A percentile compares a stretch with the other conserved stretches of the same genome.
Conservation (phyloP, 1,140 invertebrate genomes). For the Sitophilus oryzae region DNA sequence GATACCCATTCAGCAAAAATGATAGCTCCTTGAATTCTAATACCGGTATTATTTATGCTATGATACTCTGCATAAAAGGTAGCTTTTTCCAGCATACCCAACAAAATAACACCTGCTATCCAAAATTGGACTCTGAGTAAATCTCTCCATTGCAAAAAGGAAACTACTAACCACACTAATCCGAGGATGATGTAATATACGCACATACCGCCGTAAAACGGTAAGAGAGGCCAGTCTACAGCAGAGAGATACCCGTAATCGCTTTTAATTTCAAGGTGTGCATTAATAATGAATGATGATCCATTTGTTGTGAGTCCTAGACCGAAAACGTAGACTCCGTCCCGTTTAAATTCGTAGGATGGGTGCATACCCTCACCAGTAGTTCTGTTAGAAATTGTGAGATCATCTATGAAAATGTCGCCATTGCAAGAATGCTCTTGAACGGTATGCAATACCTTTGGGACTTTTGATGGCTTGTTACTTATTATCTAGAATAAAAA, state of each 20-base stretch:
- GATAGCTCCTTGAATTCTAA: constrained; percentile 60
- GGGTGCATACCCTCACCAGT: constrained; percentile 31
- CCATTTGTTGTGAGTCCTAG: constrained; percentile 35
- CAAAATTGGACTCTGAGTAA: constrained; percentile 91
- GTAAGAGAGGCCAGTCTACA: constrained; percentile 64
- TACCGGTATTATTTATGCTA: constrained; percentile 68
- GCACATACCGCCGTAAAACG: constrained; percentile 89
- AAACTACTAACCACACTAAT: constrained; percentile 78
- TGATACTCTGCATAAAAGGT: constrained; percentile 88
- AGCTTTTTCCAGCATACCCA: constrained; percentile 81
- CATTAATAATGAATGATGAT: constrained; percentile 46
- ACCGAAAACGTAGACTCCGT: constrained; percentile 53
- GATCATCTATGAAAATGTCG: constrained; percentile 34
- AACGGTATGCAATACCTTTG: constrained; percentile 20
- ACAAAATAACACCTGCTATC: constrained; percentile 83
- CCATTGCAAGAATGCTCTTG: constrained; percentile 33
- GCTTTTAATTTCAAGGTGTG: constrained; percentile 60
- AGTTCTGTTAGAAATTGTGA: constrained; percentile 21
- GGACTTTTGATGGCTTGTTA: constrained; percentile 14
- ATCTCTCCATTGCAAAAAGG: constrained; percentile 82
- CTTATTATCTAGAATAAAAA: constrained; percentile 18
- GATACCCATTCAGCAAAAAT: constrained; percentile 83
- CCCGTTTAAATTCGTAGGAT: constrained; percentile 44
- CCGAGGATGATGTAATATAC: constrained; percentile 77
- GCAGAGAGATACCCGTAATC: constrained; percentile 68